Evolutionary conservation across 1,140 invertebrate genomes (phyloP).

Genomic region (Lepidurus packardi): DNA sequence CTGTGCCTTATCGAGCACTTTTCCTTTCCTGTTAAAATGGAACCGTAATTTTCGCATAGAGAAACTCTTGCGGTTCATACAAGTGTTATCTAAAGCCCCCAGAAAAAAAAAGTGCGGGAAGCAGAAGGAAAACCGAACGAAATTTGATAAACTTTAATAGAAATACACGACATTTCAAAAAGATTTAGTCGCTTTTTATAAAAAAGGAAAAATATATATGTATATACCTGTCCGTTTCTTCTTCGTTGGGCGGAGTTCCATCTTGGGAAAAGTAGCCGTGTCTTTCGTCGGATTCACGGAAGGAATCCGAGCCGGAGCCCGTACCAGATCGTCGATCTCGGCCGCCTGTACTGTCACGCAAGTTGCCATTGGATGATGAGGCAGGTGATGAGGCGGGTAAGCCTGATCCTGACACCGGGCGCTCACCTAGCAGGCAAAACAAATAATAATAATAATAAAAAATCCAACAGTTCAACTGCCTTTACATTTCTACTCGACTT

Average conservation of each 20-base stretch:
- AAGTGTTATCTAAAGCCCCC: no score
- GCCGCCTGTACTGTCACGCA: conserved; percentile 17
- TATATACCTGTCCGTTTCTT: conserved; percentile 26
- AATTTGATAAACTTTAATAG: no score
- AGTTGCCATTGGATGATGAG: conserved; percentile 22
- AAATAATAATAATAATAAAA: not conserved
- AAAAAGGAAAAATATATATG: not conserved
- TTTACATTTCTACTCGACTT: no score
- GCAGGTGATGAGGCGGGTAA: conserved; percentile 12
- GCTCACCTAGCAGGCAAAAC: not conserved
- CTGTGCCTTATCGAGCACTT: not conserved
- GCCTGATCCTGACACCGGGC: not conserved
- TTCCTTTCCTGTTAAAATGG: not conserved
- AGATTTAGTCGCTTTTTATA: not conserved
- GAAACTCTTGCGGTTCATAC: no score
- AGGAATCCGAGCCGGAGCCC: conserved; percentile 33
- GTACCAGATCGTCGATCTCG: conserved; percentile 32
- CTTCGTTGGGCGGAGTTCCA: conserved; percentile 28
- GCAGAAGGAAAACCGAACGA: no score
- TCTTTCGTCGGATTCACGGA: conserved; percentile 30
- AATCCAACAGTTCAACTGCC: not conserved
- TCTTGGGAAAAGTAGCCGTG: conserved; percentile 29
- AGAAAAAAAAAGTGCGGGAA: no score
- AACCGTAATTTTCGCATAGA: no score
- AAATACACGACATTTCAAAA: no score